Conservation (phyloP, 37 sponge, comb jelly and placozoan genomes). For the Hormiphora californensis region DNA sequence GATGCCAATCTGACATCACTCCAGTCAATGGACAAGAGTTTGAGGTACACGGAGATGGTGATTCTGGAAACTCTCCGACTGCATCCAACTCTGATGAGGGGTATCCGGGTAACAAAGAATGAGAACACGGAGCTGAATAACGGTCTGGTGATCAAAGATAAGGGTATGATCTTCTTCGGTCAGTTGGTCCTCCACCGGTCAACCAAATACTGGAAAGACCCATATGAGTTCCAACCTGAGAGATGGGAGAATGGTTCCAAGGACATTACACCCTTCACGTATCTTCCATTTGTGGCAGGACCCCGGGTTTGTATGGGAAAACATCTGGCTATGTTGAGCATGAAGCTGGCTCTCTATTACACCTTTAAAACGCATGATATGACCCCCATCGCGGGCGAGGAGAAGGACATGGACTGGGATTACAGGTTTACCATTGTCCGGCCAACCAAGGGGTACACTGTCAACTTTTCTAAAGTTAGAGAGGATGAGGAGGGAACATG, state of each 20-base stretch:
- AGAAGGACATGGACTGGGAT: slow-evolving; percentile 11
- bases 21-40: not conserved
- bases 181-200: not conserved
- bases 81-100: not conserved
- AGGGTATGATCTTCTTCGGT: not conserved
- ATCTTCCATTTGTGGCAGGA: not conserved
- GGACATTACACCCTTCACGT: slow-evolving; percentile 6
- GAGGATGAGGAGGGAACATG: not conserved
- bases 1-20: not conserved
- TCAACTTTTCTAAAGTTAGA: not conserved
- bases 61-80: slow-evolving; percentile 2
- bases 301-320: slow-evolving; percentile 24
- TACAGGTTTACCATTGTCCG: slow-evolving; percentile 9
- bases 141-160: not conserved
- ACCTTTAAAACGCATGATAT: not conserved
- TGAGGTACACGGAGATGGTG: slow-evolving; percentile 26
- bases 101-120: not conserved
- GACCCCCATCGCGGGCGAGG: not conserved
- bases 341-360: not conserved
- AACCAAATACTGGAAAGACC: slow-evolving; percentile 15
- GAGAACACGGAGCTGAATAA: not conserved
- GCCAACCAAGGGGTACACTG: not conserved
- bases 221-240: not conserved
- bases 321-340: not conserved
- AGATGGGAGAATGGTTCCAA: not conserved